phyloP scores from a whole-genome alignment of 2,797 vertebrate species.

The Danio choprae region DNA sequence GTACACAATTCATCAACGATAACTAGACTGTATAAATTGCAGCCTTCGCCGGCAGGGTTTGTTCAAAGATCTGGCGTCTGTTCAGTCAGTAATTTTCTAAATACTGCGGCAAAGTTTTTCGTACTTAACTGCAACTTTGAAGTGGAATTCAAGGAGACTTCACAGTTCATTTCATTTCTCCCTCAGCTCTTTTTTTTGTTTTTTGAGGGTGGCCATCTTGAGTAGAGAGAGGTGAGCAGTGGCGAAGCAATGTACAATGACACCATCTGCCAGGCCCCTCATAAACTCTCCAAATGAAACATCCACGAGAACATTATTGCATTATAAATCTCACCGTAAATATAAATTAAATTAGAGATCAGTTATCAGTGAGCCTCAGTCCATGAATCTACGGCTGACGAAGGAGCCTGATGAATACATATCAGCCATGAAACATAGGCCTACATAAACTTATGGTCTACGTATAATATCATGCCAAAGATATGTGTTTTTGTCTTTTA shows the following conservation, averaged over 20 bases:
- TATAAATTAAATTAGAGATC: constrained; percentile 58
- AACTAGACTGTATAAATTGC: constrained; percentile 8
- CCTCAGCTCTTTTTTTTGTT: constrained; percentile 44
- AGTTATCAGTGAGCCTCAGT: constrained; percentile 50
- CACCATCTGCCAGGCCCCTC: constrained; percentile 60
- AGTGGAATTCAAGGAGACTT: constrained; percentile 64
- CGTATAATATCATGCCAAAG: neutral
- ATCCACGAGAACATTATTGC: constrained; percentile 57
- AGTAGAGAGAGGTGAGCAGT: constrained; percentile 49
- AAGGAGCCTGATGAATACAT: constrained; percentile 33
- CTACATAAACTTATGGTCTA: neutral
- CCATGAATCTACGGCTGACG: constrained; percentile 33
- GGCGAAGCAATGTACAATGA: constrained; percentile 54
- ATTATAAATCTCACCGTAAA: constrained; percentile 61
- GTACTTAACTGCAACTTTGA: constrained; percentile 59
- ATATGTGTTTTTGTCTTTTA: constrained; percentile 40
- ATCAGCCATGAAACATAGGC: constrained; percentile 37
- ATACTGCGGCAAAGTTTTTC: constrained; percentile 45
- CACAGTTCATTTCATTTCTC: constrained; percentile 60
- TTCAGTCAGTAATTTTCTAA: constrained; percentile 38
- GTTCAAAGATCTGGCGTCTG: constrained; percentile 57
- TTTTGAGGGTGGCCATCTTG: constrained; percentile 49
- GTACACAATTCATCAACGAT: constrained; percentile 6
- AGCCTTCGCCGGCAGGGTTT: constrained; percentile 20
- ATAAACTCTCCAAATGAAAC: constrained; percentile 62